Evolutionary conservation across 1,140 invertebrate species (phyloP).

Genomic region (Pogonognathellus flavescens): DNA sequence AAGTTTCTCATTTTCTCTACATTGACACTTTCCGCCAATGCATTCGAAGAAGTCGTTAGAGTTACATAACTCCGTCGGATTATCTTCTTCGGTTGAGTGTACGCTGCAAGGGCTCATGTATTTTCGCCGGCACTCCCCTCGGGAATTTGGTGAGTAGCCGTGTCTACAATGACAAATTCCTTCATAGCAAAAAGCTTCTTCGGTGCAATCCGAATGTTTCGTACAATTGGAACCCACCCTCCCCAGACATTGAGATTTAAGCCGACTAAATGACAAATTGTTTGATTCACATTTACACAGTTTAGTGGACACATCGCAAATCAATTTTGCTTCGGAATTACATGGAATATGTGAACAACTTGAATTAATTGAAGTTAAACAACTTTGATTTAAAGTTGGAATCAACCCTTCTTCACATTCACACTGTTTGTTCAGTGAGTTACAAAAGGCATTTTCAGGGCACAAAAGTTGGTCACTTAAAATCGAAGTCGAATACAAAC

Average conservation of each 20-base stretch:
- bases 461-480: neutral
- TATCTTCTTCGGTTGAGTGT: neutral
- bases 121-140: neutral
- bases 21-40: constrained; percentile 13
- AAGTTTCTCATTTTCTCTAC: constrained; percentile 34
- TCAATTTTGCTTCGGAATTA: neutral
- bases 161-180: constrained; percentile 3
- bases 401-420: neutral
- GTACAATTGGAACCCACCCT: neutral
- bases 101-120: constrained; percentile 1
- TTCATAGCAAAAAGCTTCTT: neutral
- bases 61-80: neutral
- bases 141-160: neutral
- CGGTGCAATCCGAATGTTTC: neutral
- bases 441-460: neutral
- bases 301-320: neutral
- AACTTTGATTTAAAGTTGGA: neutral
- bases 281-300: neutral
- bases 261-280: neutral
- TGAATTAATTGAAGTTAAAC: neutral
- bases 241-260: neutral
- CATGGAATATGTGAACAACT: neutral
- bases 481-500: neutral
- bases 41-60: constrained; percentile 10
- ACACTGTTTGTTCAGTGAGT: neutral